Percentiles rank a stretch among this genome's conserved stretches.
Evolutionary conservation across 2,113 vertebrate genomes (phyloP).

Genomic region (Oreochromis niloticus): DNA sequence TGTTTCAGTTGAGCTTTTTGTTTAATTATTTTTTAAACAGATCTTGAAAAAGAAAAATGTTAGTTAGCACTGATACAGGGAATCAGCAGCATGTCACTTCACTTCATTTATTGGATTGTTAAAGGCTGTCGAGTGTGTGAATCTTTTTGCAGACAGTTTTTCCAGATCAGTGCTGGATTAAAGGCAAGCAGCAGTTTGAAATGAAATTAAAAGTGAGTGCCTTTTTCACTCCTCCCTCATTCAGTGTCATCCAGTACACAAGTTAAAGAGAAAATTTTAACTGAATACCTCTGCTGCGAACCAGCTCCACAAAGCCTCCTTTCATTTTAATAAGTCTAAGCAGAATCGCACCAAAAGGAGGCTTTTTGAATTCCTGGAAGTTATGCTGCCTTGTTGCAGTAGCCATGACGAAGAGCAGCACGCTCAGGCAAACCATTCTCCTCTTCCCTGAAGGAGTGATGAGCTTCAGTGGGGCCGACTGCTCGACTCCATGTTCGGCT

Average conservation of each 20-base stretch:
- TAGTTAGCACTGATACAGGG: constrained; percentile 1
- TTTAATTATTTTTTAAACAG: neutral
- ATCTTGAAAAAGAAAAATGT: neutral
- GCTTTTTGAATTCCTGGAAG: neutral
- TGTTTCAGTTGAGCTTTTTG: neutral
- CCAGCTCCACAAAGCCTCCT: neutral
- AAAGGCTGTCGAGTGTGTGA: neutral
- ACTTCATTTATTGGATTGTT: neutral
- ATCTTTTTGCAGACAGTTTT: neutral
- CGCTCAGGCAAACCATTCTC: neutral
- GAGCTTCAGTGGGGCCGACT: constrained; percentile 86
- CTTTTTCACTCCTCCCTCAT: neutral
- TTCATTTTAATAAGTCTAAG: neutral
- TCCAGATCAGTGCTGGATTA: neutral
- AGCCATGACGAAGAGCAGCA: neutral
- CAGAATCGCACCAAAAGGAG: neutral
- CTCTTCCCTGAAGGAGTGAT: neutral
- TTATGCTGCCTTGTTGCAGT: neutral
- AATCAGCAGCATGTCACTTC: neutral
- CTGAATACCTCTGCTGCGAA: neutral
- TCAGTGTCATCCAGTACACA: neutral
- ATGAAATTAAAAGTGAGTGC: neutral
- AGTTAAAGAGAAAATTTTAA: neutral
- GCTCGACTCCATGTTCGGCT: constrained; percentile 83
- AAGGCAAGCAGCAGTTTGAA: constrained; percentile 19